Percentiles rank a stretch among this genome's conserved stretches.
Evolutionary conservation across 1,140 invertebrate species (phyloP).

Genomic region (Drosophila murphyi): DNA sequence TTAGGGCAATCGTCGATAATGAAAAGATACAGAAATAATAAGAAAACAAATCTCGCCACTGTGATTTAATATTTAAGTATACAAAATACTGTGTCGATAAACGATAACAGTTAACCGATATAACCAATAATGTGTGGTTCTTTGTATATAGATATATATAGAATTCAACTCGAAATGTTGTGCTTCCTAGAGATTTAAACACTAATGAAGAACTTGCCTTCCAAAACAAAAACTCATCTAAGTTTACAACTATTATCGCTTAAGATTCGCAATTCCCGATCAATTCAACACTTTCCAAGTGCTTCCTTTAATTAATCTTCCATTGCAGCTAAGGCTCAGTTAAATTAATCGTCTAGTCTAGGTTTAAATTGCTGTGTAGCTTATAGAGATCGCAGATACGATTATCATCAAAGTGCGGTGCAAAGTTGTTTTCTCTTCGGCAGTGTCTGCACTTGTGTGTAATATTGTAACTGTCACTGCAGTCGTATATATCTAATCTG

Average conservation of each 20-base stretch:
- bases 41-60: constrained; percentile 74
- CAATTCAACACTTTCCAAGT: constrained; percentile 68
- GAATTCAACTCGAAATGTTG: constrained; percentile 60
- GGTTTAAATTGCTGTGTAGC: constrained; percentile 52
- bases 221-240: constrained; percentile 21
- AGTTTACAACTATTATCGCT: constrained; percentile 18
- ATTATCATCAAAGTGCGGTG: constrained; percentile 4
- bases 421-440: constrained; percentile 18
- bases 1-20: constrained; percentile 52
- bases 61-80: constrained; percentile 75
- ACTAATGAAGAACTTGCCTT: constrained; percentile 46
- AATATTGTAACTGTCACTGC: constrained; percentile 46
- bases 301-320: constrained; percentile 71
- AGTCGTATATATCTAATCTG: constrained; percentile 46
- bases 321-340: constrained; percentile 63
- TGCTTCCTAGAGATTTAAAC: constrained; percentile 74
- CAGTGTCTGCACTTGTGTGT: constrained; percentile 39
- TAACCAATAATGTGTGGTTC: constrained; percentile 38
- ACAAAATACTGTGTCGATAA: constrained; percentile 40
- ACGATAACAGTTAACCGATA: constrained; percentile 14
- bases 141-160: constrained; percentile 47
- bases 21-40: constrained; percentile 11
- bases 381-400: not conserved
- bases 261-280: constrained; percentile 62
- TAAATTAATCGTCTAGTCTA: constrained; percentile 81